Conservation (phyloP, 2,113 vertebrate species). For the mouse (Mus musculus) region GRCm39 chrX:85209001-85209500, state of each 20-base stretch:
- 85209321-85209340: neutral
- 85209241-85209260: neutral
- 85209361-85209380: neutral
- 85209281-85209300: neutral
- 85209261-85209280: slow-evolving; percentile 4
- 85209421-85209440: slow-evolving; percentile 5
- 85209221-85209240: neutral
- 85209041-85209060: too few species aligned
- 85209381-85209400: slow-evolving; percentile 12
- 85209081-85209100: neutral
- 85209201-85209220: neutral
- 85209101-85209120: neutral
- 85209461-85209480: neutral
- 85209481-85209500: neutral
- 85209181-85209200: neutral
- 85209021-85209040: too few species aligned
- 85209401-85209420: neutral
- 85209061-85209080: too few species aligned
- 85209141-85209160: neutral
- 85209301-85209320: neutral
- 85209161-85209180: neutral
- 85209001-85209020: too few species aligned
- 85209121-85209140: neutral
- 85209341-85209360: neutral
- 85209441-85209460: neutral